These are phyloP conservation scores for Hydrochoerus hydrochaeris DNA, from an alignment of 2,113 vertebrate genomes.

Conservation along the genomic window DNA sequence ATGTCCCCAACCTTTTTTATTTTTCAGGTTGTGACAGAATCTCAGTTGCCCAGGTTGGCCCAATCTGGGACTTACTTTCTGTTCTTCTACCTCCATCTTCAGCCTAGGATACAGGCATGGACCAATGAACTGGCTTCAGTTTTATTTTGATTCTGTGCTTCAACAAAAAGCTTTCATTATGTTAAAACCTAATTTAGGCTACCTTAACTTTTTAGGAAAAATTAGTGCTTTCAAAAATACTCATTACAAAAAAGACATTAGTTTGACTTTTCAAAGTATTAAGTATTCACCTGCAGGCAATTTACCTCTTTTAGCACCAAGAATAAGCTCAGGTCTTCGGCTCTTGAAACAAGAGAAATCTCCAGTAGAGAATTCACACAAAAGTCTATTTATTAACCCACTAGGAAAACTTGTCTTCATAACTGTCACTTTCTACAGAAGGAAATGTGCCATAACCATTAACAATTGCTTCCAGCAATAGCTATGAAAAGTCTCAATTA, in stretches of 20 bases:
- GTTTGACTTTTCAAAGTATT: not conserved
- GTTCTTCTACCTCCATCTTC: not conserved
- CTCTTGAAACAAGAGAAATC: not conserved
- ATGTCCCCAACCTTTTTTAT: not conserved
- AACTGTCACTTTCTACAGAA: slow-evolving; percentile 40
- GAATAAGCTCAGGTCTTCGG: slow-evolving; percentile 29
- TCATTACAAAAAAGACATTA: not conserved
- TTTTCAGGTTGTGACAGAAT: not conserved
- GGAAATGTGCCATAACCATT: slow-evolving; percentile 22
- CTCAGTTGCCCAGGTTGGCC: not conserved
- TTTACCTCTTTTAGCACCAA: slow-evolving; percentile 40
- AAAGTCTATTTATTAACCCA: slow-evolving; percentile 53
- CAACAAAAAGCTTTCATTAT: not conserved
- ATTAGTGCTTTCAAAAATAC: not conserved
- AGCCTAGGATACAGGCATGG: not conserved
- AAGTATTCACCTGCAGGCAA: not conserved
- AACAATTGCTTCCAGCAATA: not conserved
- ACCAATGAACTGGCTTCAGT: not conserved
- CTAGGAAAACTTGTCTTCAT: slow-evolving; percentile 15
- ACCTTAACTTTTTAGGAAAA: slow-evolving; percentile 48
- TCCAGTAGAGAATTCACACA: slow-evolving; percentile 29
- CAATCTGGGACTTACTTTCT: not conserved
- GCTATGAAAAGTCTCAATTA: slow-evolving; percentile 12
- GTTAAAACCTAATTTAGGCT: slow-evolving; percentile 5
- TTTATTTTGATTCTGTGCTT: slow-evolving; percentile 44